phyloP scores from a whole-genome alignment of 2,888 invertebrate species.

The Cordylochernes scorpioides region DNA sequence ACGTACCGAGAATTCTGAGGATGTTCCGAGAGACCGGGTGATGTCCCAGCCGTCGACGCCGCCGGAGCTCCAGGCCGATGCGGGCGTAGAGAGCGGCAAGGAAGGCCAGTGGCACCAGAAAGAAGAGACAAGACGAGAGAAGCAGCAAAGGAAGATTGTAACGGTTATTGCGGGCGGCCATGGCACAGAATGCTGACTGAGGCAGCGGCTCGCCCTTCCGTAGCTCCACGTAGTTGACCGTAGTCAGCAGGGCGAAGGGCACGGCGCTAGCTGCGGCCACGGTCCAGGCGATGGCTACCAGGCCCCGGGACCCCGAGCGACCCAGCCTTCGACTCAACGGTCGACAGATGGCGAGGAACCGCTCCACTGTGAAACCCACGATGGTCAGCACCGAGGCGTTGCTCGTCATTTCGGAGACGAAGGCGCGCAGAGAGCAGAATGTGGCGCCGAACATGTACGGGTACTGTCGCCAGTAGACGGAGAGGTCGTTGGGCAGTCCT shows the following conservation, averaged over 20 bases:
- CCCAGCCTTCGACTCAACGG: slow-evolving; percentile 54
- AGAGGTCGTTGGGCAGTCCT: slow-evolving; percentile 20
- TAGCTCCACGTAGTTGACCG: slow-evolving; percentile 34
- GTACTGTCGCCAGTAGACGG: slow-evolving; percentile 20
- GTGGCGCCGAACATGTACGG: slow-evolving; percentile 18
- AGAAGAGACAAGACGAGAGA: slow-evolving; percentile 51
- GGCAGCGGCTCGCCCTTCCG: slow-evolving; percentile 21
- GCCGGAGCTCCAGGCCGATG: slow-evolving; percentile 29
- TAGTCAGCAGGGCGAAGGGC: slow-evolving; percentile 37
- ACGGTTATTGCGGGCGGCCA: slow-evolving; percentile 26
- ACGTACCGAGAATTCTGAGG: slow-evolving; percentile 7
- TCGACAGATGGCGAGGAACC: slow-evolving; percentile 70
- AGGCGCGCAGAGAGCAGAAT: slow-evolving; percentile 20
- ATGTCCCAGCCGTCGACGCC: slow-evolving; percentile 3
- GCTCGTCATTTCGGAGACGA: slow-evolving; percentile 32
- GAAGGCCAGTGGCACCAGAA: slow-evolving; percentile 40
- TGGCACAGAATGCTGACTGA: slow-evolving; percentile 53
- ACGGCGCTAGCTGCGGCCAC: slow-evolving; percentile 41
- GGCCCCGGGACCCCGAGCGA: slow-evolving; percentile 53
- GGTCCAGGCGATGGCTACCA: slow-evolving; percentile 48
- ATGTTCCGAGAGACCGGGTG: slow-evolving; percentile 3
- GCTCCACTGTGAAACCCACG: slow-evolving; percentile 66
- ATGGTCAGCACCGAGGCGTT: slow-evolving; percentile 74
- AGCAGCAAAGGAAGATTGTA: slow-evolving; percentile 42
- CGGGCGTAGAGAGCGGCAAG: slow-evolving; percentile 48